A percentile compares a stretch with the other conserved stretches of the same genome.
Evolutionary conservation across 2,113 vertebrate species (phyloP).

Genomic region (Falcunculus frontatus): DNA sequence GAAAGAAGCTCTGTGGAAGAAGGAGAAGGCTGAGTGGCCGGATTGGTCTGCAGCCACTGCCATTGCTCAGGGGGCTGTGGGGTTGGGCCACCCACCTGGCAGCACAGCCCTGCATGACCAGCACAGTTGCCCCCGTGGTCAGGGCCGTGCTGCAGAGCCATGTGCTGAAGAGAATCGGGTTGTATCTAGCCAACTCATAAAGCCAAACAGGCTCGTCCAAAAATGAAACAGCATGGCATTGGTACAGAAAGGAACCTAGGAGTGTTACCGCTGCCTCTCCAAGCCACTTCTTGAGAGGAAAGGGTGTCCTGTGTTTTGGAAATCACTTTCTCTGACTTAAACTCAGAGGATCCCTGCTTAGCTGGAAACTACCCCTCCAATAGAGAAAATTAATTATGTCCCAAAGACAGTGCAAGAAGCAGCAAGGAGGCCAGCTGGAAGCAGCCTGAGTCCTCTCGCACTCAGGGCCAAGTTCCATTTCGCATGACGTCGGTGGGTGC

Average conservation of each 20-base stretch:
- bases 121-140: accelerated
- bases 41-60: background rate
- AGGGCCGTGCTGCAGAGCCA: accelerated
- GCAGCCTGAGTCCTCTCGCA: background rate
- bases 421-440: constrained; percentile 42
- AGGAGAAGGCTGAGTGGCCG: background rate
- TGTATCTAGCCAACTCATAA: background rate
- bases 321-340: constrained; percentile 36
- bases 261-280: background rate
- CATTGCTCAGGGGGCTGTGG: background rate
- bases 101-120: accelerated
- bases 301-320: background rate
- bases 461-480: constrained; percentile 22
- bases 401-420: background rate
- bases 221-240: accelerated
- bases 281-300: background rate
- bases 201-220: background rate
- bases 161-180: background rate
- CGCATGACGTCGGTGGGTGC: constrained; percentile 1
- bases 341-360: constrained; percentile 22
- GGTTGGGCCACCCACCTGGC: background rate
- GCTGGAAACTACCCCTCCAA: constrained; percentile 45
- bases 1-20: background rate
- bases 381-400: constrained; percentile 26
- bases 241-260: background rate